Conservation (phyloP, 2,113 vertebrate species). For the Phrynosoma platyrhinos region DNA sequence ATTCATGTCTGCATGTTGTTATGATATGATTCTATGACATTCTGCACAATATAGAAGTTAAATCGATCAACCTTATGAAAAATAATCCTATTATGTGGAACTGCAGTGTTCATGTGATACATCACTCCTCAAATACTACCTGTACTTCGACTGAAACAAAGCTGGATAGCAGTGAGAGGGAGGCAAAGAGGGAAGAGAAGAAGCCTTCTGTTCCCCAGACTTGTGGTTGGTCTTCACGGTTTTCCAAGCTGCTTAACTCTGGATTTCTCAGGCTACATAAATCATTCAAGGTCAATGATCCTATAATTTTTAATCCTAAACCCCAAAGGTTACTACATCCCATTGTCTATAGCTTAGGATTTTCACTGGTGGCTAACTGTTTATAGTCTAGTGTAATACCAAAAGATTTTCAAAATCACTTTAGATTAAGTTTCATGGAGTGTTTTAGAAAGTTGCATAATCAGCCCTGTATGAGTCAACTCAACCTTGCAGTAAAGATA, state of each 20-base stretch:
- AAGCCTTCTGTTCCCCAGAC: constrained; percentile 39
- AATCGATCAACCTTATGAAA: constrained; percentile 60
- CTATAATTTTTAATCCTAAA: constrained; percentile 55
- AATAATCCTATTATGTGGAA: constrained; percentile 63
- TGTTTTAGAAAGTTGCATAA: constrained; percentile 13
- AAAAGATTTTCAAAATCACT: constrained; percentile 49
- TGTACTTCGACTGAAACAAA: constrained; percentile 70
- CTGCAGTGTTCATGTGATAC: constrained; percentile 59
- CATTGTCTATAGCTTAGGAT: constrained; percentile 54
- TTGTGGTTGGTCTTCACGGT: constrained; percentile 48
- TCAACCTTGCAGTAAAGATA: constrained; percentile 43
- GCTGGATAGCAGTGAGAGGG: constrained; percentile 46
- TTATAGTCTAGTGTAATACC: constrained; percentile 15
- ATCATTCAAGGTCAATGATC: constrained; percentile 57
- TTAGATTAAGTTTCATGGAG: constrained; percentile 25
- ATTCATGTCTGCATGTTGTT: constrained; percentile 40
- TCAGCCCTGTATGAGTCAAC: constrained; percentile 5
- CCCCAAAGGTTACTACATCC: constrained; percentile 59
- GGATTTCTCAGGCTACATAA: constrained; percentile 57
- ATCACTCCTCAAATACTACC: constrained; percentile 60
- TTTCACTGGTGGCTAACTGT: constrained; percentile 24
- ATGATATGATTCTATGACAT: constrained; percentile 60
- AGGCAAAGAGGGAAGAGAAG: constrained; percentile 22
- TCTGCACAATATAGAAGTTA: constrained; percentile 70
- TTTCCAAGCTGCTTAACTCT: constrained; percentile 60